These are phyloP conservation scores for Murina feae DNA, from an alignment of 2,113 vertebrate genomes.

Conservation along the genomic window DNA sequence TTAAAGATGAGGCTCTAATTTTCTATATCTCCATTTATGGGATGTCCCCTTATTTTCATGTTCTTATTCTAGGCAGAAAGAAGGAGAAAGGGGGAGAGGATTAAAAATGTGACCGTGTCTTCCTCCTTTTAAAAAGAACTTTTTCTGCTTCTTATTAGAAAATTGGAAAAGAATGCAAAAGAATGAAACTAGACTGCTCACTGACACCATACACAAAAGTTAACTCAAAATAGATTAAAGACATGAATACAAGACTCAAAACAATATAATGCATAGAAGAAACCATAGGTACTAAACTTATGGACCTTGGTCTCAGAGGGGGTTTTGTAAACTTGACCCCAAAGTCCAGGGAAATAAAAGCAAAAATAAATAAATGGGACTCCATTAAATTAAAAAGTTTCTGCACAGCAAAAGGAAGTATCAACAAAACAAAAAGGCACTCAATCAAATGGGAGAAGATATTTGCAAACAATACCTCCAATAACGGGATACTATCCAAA, in stretches of 20 bases:
- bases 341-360: not conserved
- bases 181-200: not conserved
- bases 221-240: not conserved
- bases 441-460: not conserved
- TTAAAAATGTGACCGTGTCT: not conserved
- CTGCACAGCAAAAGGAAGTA: not conserved
- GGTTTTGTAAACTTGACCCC: not conserved
- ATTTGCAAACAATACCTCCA: not conserved
- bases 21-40: not conserved
- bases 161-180: not conserved
- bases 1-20: not conserved
- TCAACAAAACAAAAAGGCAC: not conserved
- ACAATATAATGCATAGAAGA: not conserved
- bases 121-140: not conserved
- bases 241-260: not conserved
- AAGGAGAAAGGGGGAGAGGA: not conserved
- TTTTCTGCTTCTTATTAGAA: not conserved
- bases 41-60: not conserved
- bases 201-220: not conserved
- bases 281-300: not conserved
- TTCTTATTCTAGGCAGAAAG: not conserved
- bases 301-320: not conserved
- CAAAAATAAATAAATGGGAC: not conserved
- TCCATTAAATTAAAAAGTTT: not conserved
- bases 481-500: not conserved